Percentiles rank a stretch among this genome's conserved stretches.
Conservation (phyloP, 2,113 vertebrate species). For the Chrysochloris asiatica region DNA sequence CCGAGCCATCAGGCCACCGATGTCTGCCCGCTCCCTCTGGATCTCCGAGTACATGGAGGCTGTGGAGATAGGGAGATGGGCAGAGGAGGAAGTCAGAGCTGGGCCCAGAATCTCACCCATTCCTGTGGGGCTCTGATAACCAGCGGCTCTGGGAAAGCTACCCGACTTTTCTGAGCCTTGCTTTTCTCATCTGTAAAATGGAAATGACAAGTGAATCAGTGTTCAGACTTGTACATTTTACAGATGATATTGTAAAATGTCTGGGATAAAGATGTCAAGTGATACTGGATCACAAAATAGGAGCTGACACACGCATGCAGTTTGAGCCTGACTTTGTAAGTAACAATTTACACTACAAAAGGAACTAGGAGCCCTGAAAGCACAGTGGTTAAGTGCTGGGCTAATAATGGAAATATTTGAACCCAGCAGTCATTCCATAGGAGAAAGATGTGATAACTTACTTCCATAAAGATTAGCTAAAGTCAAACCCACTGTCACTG, state of each 20-base stretch:
- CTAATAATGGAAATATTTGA: not conserved
- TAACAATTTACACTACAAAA: not conserved
- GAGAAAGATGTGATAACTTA: not conserved
- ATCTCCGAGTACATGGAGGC: slow-evolving; percentile 91
- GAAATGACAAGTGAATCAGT: not conserved
- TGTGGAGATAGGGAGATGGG: slow-evolving; percentile 70
- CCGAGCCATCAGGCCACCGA: slow-evolving; percentile 85
- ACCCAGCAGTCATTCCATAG: not conserved
- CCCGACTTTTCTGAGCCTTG: not conserved
- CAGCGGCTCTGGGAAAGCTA: not conserved
- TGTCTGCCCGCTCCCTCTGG: slow-evolving; percentile 85
- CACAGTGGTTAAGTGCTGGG: not conserved
- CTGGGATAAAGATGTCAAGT: not conserved
- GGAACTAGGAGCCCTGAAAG: not conserved
- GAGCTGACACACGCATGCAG: not conserved
- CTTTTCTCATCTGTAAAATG: not conserved
- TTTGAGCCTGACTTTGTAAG: not conserved
- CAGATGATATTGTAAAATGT: not conserved
- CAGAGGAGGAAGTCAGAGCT: not conserved
- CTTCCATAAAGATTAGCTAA: not conserved
- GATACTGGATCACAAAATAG: not conserved
- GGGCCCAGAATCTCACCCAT: not conserved
- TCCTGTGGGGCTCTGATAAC: accelerated
- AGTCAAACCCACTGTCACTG: too few species aligned
- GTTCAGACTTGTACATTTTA: not conserved